These are phyloP conservation scores for Eclectus roratus DNA, from an alignment of 2,113 vertebrate genomes.

Conservation along the genomic window DNA sequence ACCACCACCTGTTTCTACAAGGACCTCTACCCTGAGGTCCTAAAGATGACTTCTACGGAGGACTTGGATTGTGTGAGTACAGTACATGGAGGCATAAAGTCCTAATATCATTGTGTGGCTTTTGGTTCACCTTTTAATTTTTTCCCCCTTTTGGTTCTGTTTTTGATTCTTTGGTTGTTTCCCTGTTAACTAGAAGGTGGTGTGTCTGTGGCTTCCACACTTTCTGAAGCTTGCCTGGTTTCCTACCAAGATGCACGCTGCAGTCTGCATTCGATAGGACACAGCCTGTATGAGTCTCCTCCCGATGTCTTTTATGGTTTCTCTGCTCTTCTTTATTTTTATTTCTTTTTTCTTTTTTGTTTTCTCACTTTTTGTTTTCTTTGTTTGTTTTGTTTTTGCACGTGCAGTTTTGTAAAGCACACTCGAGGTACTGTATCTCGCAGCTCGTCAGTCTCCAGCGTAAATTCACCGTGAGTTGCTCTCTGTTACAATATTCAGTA, in stretches of 20 bases:
- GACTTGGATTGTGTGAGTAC: background rate
- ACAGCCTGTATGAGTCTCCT: conserved; percentile 28
- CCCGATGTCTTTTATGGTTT: conserved; percentile 51
- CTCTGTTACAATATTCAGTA: conserved; percentile 78
- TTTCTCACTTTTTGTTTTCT: conserved; percentile 85
- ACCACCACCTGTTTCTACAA: background rate
- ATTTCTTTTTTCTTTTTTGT: conserved; percentile 64
- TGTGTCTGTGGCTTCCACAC: conserved; percentile 11
- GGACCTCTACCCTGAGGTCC: background rate
- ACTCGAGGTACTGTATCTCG: conserved; percentile 90
- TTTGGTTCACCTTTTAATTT: background rate
- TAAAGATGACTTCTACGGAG: background rate
- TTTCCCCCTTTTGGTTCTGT: background rate
- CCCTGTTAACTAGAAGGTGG: background rate
- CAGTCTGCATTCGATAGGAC: background rate
- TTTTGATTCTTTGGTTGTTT: background rate
- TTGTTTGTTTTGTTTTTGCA: conserved; percentile 84
- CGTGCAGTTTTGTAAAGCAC: conserved; percentile 98
- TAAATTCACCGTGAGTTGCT: conserved; percentile 96
- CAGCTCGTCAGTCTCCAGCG: conserved; percentile 96
- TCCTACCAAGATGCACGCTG: conserved; percentile 41
- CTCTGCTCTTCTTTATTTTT: conserved; percentile 61
- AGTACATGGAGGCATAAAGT: background rate
- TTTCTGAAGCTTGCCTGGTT: conserved; percentile 1
- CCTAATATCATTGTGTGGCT: background rate